Evolutionary conservation across 2,797 vertebrate genomes (phyloP), one percentile per base, ranked within the genome.

Genomic region (Eupleurogrammus muticus): DNA sequence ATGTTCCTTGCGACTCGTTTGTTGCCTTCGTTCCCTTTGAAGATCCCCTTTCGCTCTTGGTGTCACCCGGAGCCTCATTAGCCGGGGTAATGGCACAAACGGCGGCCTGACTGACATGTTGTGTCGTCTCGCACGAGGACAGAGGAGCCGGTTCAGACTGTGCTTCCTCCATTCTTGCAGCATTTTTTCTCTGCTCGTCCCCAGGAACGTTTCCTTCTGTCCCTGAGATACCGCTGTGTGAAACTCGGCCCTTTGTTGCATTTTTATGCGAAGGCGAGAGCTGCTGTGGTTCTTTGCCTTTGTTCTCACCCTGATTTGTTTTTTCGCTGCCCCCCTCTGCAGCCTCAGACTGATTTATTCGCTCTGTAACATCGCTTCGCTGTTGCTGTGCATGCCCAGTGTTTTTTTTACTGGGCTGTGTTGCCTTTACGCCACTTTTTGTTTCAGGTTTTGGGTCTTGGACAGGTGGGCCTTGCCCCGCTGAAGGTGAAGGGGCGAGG

Each of bases 1-100:
- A 42, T 55, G 75, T 70, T 62, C 40, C 65, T 52, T 75, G 70
- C 28, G 54, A 36, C 36, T 84, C 61, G 57, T 62, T 76, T 73
- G 38, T 28, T 49, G 64, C 19, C 0, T 13, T 28, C 17, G 59
- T 42, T 66, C 32, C 62, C 42, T 83, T 66, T 5, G 21, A 32
- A 21, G 59, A 53, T 24, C 35, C 58, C 79, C 75, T 81, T 17
- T 83, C 68, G n/a, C 60, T 46, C 63, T 67, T 17, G 2, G 55
- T 20, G 46, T 21, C 35, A 48, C 62, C 73, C 48, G 12, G 24
- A 11, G 65, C 67, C 69, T 88, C 67, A 71, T 90, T 83, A 75
- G 66, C 49, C 17, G 38, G 60, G 12, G 23, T 21, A 49, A 59
- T 12, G 1, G 51, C 54, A 75, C 32, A 56, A 54, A 64, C 42